A percentile compares a stretch with the other conserved stretches of the same genome.
Evolutionary conservation across 2,113 vertebrate species (phyloP).

Genomic region (Ameiurus melas): DNA sequence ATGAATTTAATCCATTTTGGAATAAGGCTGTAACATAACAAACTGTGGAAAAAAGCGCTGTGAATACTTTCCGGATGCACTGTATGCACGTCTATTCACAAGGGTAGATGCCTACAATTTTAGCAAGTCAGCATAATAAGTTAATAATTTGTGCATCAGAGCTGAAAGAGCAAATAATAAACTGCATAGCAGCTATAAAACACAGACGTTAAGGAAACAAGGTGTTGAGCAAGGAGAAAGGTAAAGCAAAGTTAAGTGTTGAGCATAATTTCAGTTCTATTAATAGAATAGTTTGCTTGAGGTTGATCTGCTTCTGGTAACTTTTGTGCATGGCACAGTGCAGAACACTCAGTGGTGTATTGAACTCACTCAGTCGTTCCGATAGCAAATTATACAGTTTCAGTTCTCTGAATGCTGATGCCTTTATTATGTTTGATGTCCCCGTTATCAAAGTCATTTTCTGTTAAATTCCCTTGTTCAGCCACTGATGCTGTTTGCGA

Average conservation of each 20-base stretch:
- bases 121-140: not conserved
- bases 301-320: not conserved
- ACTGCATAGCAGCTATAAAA: not conserved
- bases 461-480: not conserved
- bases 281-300: not conserved
- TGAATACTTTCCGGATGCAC: too few relatives aligned
- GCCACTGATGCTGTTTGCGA: not conserved
- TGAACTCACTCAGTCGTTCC: not conserved
- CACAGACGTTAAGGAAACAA: not conserved
- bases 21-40: too few relatives aligned
- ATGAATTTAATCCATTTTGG: too few relatives aligned
- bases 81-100: not conserved
- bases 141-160: not conserved
- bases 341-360: not conserved
- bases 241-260: not conserved
- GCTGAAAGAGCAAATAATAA: not conserved
- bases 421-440: not conserved
- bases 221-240: not conserved
- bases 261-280: slow-evolving; percentile 6
- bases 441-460: not conserved
- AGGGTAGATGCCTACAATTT: not conserved
- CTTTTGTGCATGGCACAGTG: not conserved
- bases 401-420: not conserved
- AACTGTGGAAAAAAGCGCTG: too few relatives aligned
- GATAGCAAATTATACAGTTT: not conserved